Evolutionary conservation across 2,113 vertebrate species (phyloP).

Genomic region (Clarias magur): DNA sequence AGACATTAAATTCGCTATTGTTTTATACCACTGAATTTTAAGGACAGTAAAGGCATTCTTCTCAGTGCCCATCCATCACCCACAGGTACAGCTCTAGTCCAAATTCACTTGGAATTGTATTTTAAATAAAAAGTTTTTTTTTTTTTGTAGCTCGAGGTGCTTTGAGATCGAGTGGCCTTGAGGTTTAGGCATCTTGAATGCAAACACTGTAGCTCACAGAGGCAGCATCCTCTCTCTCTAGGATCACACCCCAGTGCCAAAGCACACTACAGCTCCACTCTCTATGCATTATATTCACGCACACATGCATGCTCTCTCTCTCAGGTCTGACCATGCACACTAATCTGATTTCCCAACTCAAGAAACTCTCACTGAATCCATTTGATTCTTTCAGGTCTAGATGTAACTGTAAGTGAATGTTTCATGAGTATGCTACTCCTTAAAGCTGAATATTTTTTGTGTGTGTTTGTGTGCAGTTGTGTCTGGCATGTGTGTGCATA

Average conservation of each 20-base stretch:
- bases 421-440: neutral
- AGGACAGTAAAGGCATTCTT: neutral
- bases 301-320: slow-evolving; percentile 29
- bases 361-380: slow-evolving; percentile 66
- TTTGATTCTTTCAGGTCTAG: slow-evolving; percentile 46
- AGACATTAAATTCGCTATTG: neutral
- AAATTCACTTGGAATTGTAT: neutral
- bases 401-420: slow-evolving; percentile 40
- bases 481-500: slow-evolving; percentile 46
- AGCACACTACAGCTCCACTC: slow-evolving; percentile 45
- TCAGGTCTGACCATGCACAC: slow-evolving; percentile 70
- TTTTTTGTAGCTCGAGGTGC: slow-evolving; percentile 44
- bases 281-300: slow-evolving; percentile 50
- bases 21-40: neutral
- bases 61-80: neutral
- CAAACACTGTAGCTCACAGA: slow-evolving; percentile 52
- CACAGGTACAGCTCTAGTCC: neutral
- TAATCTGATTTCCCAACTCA: slow-evolving; percentile 73
- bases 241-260: slow-evolving; percentile 51
- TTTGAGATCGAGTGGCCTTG: slow-evolving; percentile 49
- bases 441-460: no score
- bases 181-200: slow-evolving; percentile 53
- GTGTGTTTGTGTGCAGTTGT: neutral
- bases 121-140: slow-evolving; percentile 25
- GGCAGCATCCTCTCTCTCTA: slow-evolving; percentile 54